Percentiles rank a stretch among this genome's conserved stretches.
These are phyloP conservation scores for Drosophila aldrichi DNA, from an alignment of 2,888 invertebrate genomes.

Conservation along the genomic window DNA sequence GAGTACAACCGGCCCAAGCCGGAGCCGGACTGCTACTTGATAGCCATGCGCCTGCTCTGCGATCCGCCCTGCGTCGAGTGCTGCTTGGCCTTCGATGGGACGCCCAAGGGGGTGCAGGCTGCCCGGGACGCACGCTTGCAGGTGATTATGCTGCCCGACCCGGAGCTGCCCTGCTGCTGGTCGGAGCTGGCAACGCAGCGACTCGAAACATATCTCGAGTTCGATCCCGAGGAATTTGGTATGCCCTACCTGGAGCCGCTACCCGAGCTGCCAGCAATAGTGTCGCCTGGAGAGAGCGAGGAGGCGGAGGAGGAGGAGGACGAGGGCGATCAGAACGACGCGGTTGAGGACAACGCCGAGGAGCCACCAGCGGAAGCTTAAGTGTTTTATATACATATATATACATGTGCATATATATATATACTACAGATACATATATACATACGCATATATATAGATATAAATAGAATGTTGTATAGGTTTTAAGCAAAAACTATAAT, in stretches of 20 bases:
- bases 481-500: neutral
- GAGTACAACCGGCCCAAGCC: constrained; percentile 95
- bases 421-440: neutral
- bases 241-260: constrained; percentile 86
- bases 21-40: constrained; percentile 92
- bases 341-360: constrained; percentile 1
- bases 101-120: constrained; percentile 93
- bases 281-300: neutral
- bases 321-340: neutral
- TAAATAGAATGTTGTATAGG: neutral
- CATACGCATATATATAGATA: neutral
- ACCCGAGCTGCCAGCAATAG: constrained; percentile 1
- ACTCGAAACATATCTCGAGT: constrained; percentile 90
- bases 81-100: constrained; percentile 95
- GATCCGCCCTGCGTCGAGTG: constrained; percentile 88
- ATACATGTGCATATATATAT: too few species aligned
- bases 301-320: neutral
- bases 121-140: constrained; percentile 93
- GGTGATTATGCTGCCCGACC: constrained; percentile 90
- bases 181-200: constrained; percentile 89
- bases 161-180: constrained; percentile 77
- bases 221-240: constrained; percentile 93
- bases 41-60: constrained; percentile 89
- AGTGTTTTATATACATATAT: neutral
- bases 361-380: constrained; percentile 14